Evolutionary conservation across 2,888 invertebrate species (phyloP).

Genomic region (Linnaemya tessellans): DNA sequence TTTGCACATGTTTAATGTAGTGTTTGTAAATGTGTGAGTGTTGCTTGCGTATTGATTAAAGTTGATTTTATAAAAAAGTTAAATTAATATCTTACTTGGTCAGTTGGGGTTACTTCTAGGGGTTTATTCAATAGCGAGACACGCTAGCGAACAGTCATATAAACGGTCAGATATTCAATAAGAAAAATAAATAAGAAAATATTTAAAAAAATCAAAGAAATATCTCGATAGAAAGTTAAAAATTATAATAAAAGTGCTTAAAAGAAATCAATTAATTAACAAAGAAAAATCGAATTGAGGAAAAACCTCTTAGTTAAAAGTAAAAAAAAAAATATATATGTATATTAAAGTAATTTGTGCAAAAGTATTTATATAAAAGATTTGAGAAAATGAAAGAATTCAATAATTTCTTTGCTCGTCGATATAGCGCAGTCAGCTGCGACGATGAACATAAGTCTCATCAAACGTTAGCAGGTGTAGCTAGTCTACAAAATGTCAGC

Average conservation of each 20-base stretch:
- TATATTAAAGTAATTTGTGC: constrained; percentile 31
- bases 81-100: constrained; percentile 76
- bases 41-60: constrained; percentile 62
- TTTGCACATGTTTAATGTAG: constrained; percentile 32
- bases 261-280: constrained; percentile 29
- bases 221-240: constrained; percentile 3
- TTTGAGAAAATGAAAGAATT: constrained; percentile 86
- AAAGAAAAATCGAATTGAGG: constrained; percentile 18
- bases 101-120: constrained; percentile 76
- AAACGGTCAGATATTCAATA: constrained; percentile 68
- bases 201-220: constrained; percentile 31
- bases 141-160: constrained; percentile 81
- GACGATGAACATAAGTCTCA: constrained; percentile 77
- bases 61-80: constrained; percentile 58
- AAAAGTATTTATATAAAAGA: constrained; percentile 44
- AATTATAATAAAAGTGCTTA: constrained; percentile 9
- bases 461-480: constrained; percentile 68
- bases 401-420: constrained; percentile 85
- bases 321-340: constrained; percentile 9
- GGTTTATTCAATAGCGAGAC: constrained; percentile 83
- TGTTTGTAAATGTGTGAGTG: constrained; percentile 40
- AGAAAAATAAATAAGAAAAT: constrained; percentile 50
- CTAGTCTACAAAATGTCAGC: constrained; percentile 48
- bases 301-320: constrained; percentile 19
- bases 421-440: constrained; percentile 85